These are phyloP conservation scores for Sweltsa coloradensis DNA, from an alignment of 1,140 invertebrate genomes.

Conservation along the genomic window DNA sequence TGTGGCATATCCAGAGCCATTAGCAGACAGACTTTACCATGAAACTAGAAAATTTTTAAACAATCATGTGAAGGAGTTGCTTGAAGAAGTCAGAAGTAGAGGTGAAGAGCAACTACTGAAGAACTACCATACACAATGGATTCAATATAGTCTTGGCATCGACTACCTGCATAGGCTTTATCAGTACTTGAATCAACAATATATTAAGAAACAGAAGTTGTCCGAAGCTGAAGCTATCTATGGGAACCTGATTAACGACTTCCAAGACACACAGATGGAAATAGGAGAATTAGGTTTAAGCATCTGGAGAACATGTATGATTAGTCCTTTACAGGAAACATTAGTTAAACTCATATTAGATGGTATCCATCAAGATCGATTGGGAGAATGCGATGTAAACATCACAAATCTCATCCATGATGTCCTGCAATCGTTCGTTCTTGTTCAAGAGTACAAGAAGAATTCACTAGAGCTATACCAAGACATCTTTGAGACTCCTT, in stretches of 20 bases:
- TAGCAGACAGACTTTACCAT: constrained; percentile 70
- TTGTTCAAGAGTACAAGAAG: constrained; percentile 54
- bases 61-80: constrained; percentile 62
- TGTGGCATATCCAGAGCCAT: constrained; percentile 81
- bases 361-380: constrained; percentile 64
- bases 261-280: constrained; percentile 74
- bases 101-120: constrained; percentile 39
- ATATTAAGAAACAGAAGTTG: constrained; percentile 81
- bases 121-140: constrained; percentile 71
- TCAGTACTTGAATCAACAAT: constrained; percentile 83
- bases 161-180: constrained; percentile 79
- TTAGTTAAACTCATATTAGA: constrained; percentile 62
- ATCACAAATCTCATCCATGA: constrained; percentile 60
- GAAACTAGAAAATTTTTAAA: constrained; percentile 78
- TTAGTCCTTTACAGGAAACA: constrained; percentile 54
- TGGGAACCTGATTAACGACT: constrained; percentile 49
- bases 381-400: constrained; percentile 45
- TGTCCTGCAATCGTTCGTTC: constrained; percentile 78
- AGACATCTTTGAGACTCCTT: constrained; percentile 74
- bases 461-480: constrained; percentile 67
- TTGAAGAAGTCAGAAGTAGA: constrained; percentile 38
- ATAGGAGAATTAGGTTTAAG: constrained; percentile 77
- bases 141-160: constrained; percentile 75
- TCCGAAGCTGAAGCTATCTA: constrained; percentile 87
- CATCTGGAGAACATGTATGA: constrained; percentile 78